These are phyloP conservation scores for Clinocottus analis DNA, from an alignment of 2,113 vertebrate species.

Conservation along the genomic window DNA sequence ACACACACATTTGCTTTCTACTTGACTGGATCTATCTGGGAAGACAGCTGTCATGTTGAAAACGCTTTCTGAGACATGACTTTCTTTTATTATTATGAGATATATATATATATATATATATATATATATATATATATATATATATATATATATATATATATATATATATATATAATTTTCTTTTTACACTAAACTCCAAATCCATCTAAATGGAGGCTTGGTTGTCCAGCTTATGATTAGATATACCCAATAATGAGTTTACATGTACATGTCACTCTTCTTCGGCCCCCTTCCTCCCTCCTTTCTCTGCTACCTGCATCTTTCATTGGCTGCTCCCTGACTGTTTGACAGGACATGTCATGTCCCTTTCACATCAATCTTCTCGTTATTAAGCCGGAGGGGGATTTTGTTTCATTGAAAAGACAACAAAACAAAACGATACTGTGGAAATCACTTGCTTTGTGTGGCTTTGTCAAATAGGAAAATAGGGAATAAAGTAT, in stretches of 20 bases:
- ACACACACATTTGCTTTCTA: slow-evolving; percentile 59
- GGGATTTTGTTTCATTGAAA: slow-evolving; percentile 55
- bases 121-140: neutral
- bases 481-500: slow-evolving; percentile 10
- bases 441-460: slow-evolving; percentile 6
- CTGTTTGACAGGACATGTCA: slow-evolving; percentile 65
- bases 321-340: slow-evolving; percentile 47
- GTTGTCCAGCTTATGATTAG: slow-evolving; percentile 40
- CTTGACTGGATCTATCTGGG: slow-evolving; percentile 61
- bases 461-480: slow-evolving; percentile 24
- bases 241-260: slow-evolving; percentile 19
- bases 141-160: neutral
- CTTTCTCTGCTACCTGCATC: slow-evolving; percentile 41
- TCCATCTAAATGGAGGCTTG: slow-evolving; percentile 46
- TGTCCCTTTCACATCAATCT: slow-evolving; percentile 52
- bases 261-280: slow-evolving; percentile 40
- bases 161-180: neutral
- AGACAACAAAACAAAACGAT: slow-evolving; percentile 25
- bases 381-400: slow-evolving; percentile 45
- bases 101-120: neutral
- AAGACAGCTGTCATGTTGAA: slow-evolving; percentile 72
- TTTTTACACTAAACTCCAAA: slow-evolving; percentile 25
- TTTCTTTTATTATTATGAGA: neutral
- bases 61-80: slow-evolving; percentile 72
- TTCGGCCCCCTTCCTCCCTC: slow-evolving; percentile 18